Evolutionary conservation across 1,140 invertebrate species (phyloP).

Genomic region (Heliconius eleuchia): DNA sequence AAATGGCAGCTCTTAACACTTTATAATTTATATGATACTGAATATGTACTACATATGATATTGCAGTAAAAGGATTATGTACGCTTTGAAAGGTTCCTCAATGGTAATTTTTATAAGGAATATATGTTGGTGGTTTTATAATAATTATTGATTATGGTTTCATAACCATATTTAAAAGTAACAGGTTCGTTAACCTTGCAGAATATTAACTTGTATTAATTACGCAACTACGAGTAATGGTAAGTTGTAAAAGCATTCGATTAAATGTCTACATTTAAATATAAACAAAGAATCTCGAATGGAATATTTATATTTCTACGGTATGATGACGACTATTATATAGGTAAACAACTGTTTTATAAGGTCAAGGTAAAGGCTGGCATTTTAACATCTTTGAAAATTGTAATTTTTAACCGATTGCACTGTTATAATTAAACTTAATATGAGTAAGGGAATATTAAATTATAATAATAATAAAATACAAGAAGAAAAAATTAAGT

Average conservation of each 20-base stretch:
- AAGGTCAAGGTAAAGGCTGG: neutral
- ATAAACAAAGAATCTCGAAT: neutral
- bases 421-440: too few species aligned
- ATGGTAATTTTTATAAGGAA: too few species aligned
- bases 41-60: neutral
- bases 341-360: neutral
- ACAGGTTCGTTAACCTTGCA: slow-evolving; percentile 22
- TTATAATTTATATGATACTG: neutral
- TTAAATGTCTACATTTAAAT: neutral
- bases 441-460: too few species aligned
- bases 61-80: too few species aligned
- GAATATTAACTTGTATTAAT: slow-evolving; percentile 2
- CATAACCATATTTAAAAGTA: slow-evolving; percentile 16
- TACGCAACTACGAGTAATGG: neutral
- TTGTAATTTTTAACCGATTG: too few species aligned
- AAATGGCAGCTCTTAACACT: neutral
- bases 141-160: neutral
- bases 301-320: neutral
- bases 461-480: too few species aligned
- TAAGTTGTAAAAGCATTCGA: neutral
- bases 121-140: too few species aligned
- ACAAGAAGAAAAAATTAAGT: too few species aligned
- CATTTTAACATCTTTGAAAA: neutral
- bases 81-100: too few species aligned
- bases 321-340: neutral